These are phyloP conservation scores for Eciton burchellii DNA, from an alignment of 1,140 invertebrate genomes.

Conservation along the genomic window DNA sequence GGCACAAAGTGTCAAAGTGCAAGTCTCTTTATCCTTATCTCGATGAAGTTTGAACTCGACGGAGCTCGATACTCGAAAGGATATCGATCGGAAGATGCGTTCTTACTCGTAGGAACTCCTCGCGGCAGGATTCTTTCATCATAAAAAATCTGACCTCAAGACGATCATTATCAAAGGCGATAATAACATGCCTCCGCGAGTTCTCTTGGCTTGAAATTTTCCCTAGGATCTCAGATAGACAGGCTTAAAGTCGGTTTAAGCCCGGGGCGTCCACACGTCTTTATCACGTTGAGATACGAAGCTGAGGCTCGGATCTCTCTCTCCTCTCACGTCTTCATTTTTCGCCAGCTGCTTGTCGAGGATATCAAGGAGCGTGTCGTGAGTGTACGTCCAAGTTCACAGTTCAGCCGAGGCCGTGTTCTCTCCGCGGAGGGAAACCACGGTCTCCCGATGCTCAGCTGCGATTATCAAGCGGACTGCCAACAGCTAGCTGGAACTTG, in stretches of 20 bases:
- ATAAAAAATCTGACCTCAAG: neutral
- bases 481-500: constrained; percentile 13
- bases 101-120: neutral
- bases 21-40: too few relatives aligned
- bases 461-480: neutral
- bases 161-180: neutral
- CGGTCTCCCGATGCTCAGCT: neutral
- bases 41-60: too few relatives aligned
- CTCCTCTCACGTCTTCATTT: constrained; percentile 37
- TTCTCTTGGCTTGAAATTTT: constrained; percentile 9
- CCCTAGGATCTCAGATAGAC: neutral
- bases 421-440: neutral
- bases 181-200: neutral
- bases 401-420: neutral
- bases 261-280: neutral
- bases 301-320: neutral
- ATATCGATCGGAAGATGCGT: neutral
- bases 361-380: constrained; percentile 33
- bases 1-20: too few relatives aligned
- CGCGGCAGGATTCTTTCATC: neutral
- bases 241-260: constrained; percentile 25
- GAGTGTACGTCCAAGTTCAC: neutral
- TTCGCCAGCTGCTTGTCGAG: constrained; percentile 24
- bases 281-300: constrained; percentile 14
- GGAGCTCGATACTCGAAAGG: neutral